phyloP scores from a whole-genome alignment of 2,797 vertebrate species.

The Numenius phaeopus region DNA sequence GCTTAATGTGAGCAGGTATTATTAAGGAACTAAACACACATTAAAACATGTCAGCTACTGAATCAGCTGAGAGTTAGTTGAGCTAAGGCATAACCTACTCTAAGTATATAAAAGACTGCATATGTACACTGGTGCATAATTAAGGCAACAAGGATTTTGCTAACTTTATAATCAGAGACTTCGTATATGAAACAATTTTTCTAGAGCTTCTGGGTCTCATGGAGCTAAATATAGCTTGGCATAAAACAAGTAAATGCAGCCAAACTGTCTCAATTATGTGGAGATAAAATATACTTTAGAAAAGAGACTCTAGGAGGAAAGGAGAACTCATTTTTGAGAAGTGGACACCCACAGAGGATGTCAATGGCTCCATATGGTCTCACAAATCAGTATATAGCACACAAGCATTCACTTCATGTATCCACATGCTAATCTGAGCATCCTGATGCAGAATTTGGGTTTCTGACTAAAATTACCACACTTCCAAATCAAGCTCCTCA shows the following conservation, averaged over 20 bases:
- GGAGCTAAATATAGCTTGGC: not conserved
- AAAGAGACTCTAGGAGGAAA: not conserved
- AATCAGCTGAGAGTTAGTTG: not conserved
- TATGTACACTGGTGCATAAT: not conserved
- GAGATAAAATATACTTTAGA: not conserved
- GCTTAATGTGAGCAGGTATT: not conserved
- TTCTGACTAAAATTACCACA: constrained; percentile 1
- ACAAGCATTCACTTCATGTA: not conserved
- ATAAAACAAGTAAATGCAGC: not conserved
- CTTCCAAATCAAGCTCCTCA: not conserved
- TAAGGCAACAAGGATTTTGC: not conserved
- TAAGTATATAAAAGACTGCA: not conserved
- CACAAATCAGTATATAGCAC: not conserved
- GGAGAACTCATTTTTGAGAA: not conserved
- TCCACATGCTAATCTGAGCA: not conserved
- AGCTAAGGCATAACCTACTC: not conserved
- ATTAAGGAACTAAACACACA: not conserved
- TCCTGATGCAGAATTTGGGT: not conserved
- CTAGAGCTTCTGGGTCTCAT: not conserved
- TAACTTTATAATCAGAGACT: not conserved
- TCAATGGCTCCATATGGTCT: not conserved
- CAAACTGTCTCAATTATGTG: not conserved
- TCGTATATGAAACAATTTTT: not conserved
- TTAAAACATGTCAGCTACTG: not conserved
- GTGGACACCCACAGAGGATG: not conserved